These are phyloP conservation scores for Tetraneura akinire DNA, from an alignment of 1,140 invertebrate species.

Conservation along the genomic window DNA sequence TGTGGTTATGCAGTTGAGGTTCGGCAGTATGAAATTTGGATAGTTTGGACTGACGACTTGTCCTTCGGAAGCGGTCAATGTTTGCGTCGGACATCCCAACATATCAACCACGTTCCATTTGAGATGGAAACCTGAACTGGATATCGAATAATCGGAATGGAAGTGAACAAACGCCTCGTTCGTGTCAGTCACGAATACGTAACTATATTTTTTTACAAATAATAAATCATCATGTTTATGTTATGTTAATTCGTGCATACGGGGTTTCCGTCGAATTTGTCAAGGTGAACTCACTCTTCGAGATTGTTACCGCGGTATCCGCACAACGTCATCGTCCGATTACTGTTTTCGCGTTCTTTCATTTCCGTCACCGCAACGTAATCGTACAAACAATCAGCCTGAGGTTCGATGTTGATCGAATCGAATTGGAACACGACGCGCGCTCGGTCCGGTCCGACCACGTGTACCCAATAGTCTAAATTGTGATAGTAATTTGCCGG, in stretches of 20 bases:
- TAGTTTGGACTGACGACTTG: constrained; percentile 68
- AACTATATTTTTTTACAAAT: constrained; percentile 57
- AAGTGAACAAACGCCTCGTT: constrained; percentile 68
- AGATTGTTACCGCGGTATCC: constrained; percentile 38
- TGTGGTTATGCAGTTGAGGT: constrained; percentile 69
- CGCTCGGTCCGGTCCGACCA: constrained; percentile 65
- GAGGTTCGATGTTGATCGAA: constrained; percentile 71
- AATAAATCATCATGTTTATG: too few species aligned
- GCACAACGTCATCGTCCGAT: constrained; percentile 36
- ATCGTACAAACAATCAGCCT: constrained; percentile 77
- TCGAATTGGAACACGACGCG: constrained; percentile 69
- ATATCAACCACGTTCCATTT: constrained; percentile 71
- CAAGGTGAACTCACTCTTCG: constrained; percentile 11
- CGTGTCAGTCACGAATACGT: constrained; percentile 65
- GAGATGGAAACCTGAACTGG: constrained; percentile 67
- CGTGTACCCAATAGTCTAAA: constrained; percentile 67
- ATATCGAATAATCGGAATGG: constrained; percentile 71
- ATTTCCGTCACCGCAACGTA: constrained; percentile 60
- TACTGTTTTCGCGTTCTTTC: constrained; percentile 58
- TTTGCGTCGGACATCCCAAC: constrained; percentile 67
- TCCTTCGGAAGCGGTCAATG: constrained; percentile 66
- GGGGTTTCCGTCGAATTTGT: too few species aligned
- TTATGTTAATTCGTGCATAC: too few species aligned
- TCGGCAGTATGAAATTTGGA: constrained; percentile 67
- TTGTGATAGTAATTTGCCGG: constrained; percentile 70